Conservation (phyloP, 2,797 vertebrate genomes). For the Hypotaenidia okinawae region DNA sequence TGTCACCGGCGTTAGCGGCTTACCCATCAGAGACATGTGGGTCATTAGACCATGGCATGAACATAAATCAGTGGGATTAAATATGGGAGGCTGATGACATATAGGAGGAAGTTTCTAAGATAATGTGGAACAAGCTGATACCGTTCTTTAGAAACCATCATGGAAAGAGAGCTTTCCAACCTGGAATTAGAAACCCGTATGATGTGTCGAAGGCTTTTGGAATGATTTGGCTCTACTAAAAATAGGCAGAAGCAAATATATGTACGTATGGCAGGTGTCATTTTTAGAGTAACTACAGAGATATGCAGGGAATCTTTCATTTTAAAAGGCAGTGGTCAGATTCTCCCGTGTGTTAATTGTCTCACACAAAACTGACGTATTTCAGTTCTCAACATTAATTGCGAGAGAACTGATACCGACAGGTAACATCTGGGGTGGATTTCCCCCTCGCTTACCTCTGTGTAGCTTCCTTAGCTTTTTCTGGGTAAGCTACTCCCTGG, state of each 20-base stretch:
- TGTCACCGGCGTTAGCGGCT: slow-evolving; percentile 40
- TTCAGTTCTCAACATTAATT: neutral
- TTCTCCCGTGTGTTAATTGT: neutral
- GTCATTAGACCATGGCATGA: slow-evolving; percentile 5
- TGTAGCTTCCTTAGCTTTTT: slow-evolving; percentile 39
- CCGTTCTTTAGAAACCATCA: neutral
- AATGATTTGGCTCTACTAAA: neutral
- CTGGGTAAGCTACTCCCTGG: neutral
- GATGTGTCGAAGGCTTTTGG: neutral
- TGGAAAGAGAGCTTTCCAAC: neutral
- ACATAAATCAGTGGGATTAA: slow-evolving; percentile 48
- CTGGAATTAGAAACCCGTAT: neutral
- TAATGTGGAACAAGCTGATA: neutral
- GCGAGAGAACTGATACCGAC: neutral
- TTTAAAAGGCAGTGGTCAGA: neutral
- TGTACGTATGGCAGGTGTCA: neutral
- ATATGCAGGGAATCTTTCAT: neutral
- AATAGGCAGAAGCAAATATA: neutral
- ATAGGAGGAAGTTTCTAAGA: slow-evolving; percentile 34
- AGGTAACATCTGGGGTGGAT: neutral
- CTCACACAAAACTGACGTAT: neutral
- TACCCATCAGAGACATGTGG: slow-evolving; percentile 37
- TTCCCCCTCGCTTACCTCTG: neutral
- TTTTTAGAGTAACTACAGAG: neutral
- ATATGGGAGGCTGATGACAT: slow-evolving; percentile 29